Base-by-base conservation (phyloP, 1,140 invertebrate species). In the Drosophila watanabei region DNA sequence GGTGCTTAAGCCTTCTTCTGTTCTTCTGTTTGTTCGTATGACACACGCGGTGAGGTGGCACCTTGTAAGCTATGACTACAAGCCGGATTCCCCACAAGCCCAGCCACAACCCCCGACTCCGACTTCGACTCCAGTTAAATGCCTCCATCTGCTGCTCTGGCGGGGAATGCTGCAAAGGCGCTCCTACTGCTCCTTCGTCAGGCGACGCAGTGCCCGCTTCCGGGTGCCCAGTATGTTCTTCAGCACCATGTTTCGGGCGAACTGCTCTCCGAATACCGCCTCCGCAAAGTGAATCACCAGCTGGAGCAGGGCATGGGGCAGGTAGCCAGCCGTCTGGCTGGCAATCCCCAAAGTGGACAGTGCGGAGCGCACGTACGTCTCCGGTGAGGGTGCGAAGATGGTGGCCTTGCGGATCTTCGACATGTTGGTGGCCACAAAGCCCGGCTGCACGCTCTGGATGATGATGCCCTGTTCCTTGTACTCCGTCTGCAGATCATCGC, bases 401-500 rank as follows among this genome's bases (percentile, higher is more conserved):
- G 96, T 96, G n/a, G 97, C 94, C 75, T 95, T 96, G 39, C 95
- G 95, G 62, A 99, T 97, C 86, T 97, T 97, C 20, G 97, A 97
- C 98, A 99, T 98, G 82, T 98, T 99, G 0, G 98, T 98, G 6
- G 97, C 97, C 0, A 99, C 98, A 81, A 97, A 98, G 24, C 97
- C 98, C 0, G 98, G 98, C 49, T 96, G 92, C 2, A 99, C 94
- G 89, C 97, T 97, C 94, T 99, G 97, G 5, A 98, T 94, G 16
- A 96, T 96, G 4, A 99, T 96, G 5, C 98, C 98, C 63, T 95
- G 95, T 8, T 95, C 95, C 16, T 93, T 94, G 77, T 98, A 98
- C 93, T 99, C 98, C 10, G 95, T 95, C 6, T 96, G 94, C 24
- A 99, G 94, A 86, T 98, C 96, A 30, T 95, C 95, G 24, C 97